Percentiles rank a stretch among this genome's conserved stretches.
Conservation (phyloP, 1,140 invertebrate species). For the Rhysida immarginata region DNA sequence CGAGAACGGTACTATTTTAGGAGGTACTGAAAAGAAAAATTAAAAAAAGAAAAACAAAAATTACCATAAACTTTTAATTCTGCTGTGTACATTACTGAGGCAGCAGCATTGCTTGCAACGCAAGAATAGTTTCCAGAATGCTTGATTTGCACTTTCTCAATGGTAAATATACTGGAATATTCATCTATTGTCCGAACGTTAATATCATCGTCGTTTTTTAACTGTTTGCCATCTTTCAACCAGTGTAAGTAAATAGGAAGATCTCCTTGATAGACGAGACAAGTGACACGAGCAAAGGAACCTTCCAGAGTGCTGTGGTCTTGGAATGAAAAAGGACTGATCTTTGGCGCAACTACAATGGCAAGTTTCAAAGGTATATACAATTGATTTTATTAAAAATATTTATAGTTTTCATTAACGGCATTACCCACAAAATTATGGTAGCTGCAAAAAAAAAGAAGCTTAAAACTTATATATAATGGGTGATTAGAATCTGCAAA, state of each 20-base stretch:
- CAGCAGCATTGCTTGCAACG: conserved; percentile 10
- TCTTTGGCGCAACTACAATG: conserved; percentile 32
- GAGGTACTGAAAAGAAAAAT: conserved; percentile 38
- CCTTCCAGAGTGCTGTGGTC: conserved; percentile 19
- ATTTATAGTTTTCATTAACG: too few relatives aligned
- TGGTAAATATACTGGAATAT: conserved; percentile 3
- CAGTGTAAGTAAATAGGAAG: conserved; percentile 17
- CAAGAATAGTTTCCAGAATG: conserved; percentile 16
- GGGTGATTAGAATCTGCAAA: too few relatives aligned
- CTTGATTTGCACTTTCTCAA: conserved; percentile 1
- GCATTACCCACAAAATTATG: too few relatives aligned
- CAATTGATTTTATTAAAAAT: too few relatives aligned
- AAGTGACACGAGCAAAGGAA: too few relatives aligned
- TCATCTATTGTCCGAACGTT: background rate
- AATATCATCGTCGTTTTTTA: conserved; percentile 2
- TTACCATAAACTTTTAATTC: conserved; percentile 5
- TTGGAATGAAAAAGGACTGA: conserved; percentile 40
- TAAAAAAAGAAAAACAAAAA: background rate
- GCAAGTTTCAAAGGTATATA: too few relatives aligned
- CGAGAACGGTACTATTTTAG: conserved; percentile 45
- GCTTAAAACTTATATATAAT: too few relatives aligned
- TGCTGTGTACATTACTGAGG: background rate
- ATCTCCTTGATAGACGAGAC: conserved; percentile 20
- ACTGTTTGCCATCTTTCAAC: conserved; percentile 42
- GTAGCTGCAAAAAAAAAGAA: too few relatives aligned